Base-by-base conservation (phyloP, 2,888 invertebrate species). In the Lampropteryx suffumata region DNA sequence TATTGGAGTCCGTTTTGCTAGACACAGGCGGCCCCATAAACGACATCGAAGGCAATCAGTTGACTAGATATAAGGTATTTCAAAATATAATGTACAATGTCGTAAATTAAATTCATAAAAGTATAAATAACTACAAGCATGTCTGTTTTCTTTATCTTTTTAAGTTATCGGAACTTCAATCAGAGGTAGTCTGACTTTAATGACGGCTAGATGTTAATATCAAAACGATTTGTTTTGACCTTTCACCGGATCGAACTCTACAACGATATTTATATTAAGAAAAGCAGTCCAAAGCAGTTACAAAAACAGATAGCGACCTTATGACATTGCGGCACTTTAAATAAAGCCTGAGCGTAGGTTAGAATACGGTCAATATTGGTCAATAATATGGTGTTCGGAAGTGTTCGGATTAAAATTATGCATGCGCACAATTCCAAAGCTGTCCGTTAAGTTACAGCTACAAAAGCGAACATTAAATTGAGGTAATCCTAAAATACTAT, bases 281-380 rank as follows among this genome's bases (percentile, higher is more conserved):
- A 45, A 48, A 53, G 32, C 40, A 53, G 48, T 24, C 21, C 40
- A 48, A 53, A 53, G 53, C 43, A 13, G 44, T 48, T 51, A 35
- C 12, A 21, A 47, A 51, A 52, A 44, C 44, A 53, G 43, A 53
- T 36, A 48, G 29, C 41, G 35, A 53, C 48, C 53, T 53, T 41
- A n/a, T 49, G 53, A 48, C 53, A 11, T 9, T 1, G 41, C 40
- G 48, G 44, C 32, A 14, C 48, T 44, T 49, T 35, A 40, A 33
- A 44, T 34, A 41, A 24, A 7, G 24, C 9, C 9, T 8, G 11
- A 28, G 43, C 47, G 48, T 53, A 39, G 48, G 53, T 39, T 44
- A 11, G 28, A 42, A 39, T 39, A 13, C 42, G 28, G 42, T 37
- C 42, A 51, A 36, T 45, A 33, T 36, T 17, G 4, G 17, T 17